Conservation (phyloP, 2,797 vertebrate species). For the Hybognathus amarus region DNA sequence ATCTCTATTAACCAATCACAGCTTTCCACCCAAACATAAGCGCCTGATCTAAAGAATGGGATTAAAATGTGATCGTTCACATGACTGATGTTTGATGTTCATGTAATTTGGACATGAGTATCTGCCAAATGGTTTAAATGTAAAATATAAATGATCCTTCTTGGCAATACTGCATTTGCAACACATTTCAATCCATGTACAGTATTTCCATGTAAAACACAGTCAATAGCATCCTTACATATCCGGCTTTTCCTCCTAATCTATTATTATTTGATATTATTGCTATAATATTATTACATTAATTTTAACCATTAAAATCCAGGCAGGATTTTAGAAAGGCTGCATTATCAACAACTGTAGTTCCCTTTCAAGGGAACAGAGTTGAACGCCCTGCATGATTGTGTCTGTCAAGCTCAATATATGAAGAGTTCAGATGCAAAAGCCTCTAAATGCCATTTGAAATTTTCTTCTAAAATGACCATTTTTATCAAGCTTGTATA, state of each 20-base stretch:
- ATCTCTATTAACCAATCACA: neutral
- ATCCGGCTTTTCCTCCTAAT: neutral
- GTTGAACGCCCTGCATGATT: no score
- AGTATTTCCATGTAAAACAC: neutral
- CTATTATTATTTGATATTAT: neutral
- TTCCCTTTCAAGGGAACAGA: no score
- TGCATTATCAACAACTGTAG: neutral
- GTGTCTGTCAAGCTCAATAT: no score
- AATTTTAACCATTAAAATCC: neutral
- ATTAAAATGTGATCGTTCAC: neutral
- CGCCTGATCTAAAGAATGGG: neutral
- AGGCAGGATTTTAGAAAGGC: neutral
- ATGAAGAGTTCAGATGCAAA: no score
- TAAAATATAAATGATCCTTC: neutral
- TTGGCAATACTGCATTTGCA: neutral
- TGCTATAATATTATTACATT: neutral
- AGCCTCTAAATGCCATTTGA: no score
- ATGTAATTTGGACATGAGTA: neutral
- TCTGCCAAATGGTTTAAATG: neutral
- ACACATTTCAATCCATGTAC: neutral
- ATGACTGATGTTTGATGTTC: conserved; percentile 2
- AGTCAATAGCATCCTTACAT: neutral
- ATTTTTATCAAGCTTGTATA: no score
- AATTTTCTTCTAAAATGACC: no score
- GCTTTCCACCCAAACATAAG: no score